Percentiles rank a stretch among this genome's conserved stretches.
Conservation (phyloP, 2,888 invertebrate species). For the Congeria kusceri region DNA sequence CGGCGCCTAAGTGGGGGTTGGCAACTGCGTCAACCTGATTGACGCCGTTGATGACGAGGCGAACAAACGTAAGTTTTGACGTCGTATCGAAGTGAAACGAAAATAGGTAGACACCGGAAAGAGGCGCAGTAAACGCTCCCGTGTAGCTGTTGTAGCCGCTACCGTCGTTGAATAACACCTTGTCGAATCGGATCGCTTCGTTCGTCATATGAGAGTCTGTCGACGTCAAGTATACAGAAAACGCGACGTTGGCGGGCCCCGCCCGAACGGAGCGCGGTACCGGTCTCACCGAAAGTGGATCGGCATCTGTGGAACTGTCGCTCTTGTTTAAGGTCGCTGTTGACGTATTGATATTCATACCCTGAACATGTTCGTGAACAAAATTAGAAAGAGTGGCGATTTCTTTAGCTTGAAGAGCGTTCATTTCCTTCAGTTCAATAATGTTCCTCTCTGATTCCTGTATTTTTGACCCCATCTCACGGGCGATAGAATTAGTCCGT, state of each 20-base stretch:
- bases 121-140: constrained; percentile 26
- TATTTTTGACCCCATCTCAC: too few relatives aligned
- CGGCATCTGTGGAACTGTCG: too few relatives aligned
- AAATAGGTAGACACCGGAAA: constrained; percentile 7
- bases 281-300: neutral
- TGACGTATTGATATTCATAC: too few relatives aligned
- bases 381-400: too few relatives aligned
- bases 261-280: neutral
- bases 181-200: constrained; percentile 16
- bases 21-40: constrained; percentile 26
- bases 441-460: too few relatives aligned
- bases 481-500: too few relatives aligned
- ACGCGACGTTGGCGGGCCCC: constrained; percentile 5
- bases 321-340: too few relatives aligned
- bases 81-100: constrained; percentile 23
- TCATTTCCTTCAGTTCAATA: too few relatives aligned
- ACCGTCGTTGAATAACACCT: constrained; percentile 26
- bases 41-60: constrained; percentile 17
- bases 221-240: constrained; percentile 23
- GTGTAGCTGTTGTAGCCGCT: constrained; percentile 14
- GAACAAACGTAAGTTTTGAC: constrained; percentile 16
- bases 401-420: too few relatives aligned
- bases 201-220: constrained; percentile 8
- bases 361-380: too few relatives aligned
- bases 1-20: constrained; percentile 16